Evolutionary conservation across 2,113 vertebrate species (phyloP).

Genomic region (Austrofundulus limnaeus): DNA sequence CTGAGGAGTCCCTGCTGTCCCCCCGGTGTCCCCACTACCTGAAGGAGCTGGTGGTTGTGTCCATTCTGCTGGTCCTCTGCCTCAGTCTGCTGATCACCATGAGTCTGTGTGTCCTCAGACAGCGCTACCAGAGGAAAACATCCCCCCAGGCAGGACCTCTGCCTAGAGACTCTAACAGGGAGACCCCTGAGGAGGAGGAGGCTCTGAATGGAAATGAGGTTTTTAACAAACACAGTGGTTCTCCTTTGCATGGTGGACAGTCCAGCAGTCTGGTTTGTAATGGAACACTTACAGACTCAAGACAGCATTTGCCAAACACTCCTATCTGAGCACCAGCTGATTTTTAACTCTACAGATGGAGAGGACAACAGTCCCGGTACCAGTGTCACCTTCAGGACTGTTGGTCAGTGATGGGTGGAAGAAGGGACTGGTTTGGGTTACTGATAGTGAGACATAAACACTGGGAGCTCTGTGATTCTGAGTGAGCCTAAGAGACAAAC

Average conservation of each 20-base stretch:
- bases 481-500: no score
- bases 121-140: slow-evolving; percentile 50
- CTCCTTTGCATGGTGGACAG: slow-evolving; percentile 22
- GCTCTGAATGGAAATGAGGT: slow-evolving; percentile 36
- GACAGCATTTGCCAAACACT: slow-evolving; percentile 76
- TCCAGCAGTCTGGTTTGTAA: slow-evolving; percentile 47
- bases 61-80: slow-evolving; percentile 67
- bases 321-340: slow-evolving; percentile 61
- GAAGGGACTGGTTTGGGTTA: no score
- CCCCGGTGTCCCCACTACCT: slow-evolving; percentile 49
- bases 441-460: no score
- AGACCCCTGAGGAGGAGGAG: slow-evolving; percentile 52
- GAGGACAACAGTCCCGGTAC: not conserved
- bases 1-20: slow-evolving; percentile 17
- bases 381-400: no score
- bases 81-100: slow-evolving; percentile 60
- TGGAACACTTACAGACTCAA: slow-evolving; percentile 51
- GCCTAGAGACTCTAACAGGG: slow-evolving; percentile 24
- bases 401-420: no score
- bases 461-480: no score
- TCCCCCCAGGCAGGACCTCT: slow-evolving; percentile 40
- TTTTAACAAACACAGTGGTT: slow-evolving; percentile 38
- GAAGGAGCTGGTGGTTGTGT: slow-evolving; percentile 75
- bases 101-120: slow-evolving; percentile 53
- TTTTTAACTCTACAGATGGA: not conserved